Base-by-base conservation (phyloP, 2,113 vertebrate genomes). In the Kryptolebias marmoratus region DNA sequence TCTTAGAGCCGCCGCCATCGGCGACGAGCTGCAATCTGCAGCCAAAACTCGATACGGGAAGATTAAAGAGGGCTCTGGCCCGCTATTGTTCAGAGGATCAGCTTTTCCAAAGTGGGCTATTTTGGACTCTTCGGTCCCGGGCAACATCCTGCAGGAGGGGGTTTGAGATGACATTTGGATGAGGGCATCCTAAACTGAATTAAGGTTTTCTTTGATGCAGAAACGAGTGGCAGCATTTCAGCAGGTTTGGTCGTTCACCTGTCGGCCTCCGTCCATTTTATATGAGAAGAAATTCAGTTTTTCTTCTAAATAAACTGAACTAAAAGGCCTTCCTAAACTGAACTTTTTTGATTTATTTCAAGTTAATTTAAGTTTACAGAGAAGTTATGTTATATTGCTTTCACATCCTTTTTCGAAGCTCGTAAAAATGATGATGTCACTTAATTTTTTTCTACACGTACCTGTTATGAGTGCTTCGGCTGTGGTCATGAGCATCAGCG, bases 401-500 rank as follows among this genome's bases (percentile, higher is more conserved):
- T 36, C 18, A 55, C 16, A 53, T 60, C n/a, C 2, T 0, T 16
- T 56, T n/a, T 42, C 1, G 55, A 10, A 60, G 58, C 14, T 52
- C 2, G 3, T 48, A 15, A 14, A 57, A 15, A 15, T 57, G 28
- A 56, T 4, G 16, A 18, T 1, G 1, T 11, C 44, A 5, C 36
- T 9, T 57, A 5, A 13, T 44, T 60, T 44, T 22, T 22, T 22
- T 2, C 15, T 1, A 42, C 49, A 76, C 69, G 0, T 92, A 99
- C 98, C 97, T 94, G 98, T 96, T 86, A 96, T 79, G 36, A 99
- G 95, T 57, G 96, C 96, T 86, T 96, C 93, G 0, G 96, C 95
- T 0, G 98, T 99, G 42, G 95, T 95, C 91, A 98, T 94, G 87
- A 96, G 97, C 97, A 99, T 97, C 87, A 96, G 53, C 0, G 94